Evolutionary conservation across 2,888 invertebrate genomes (phyloP).

Genomic region (Acrobasis repandana): DNA sequence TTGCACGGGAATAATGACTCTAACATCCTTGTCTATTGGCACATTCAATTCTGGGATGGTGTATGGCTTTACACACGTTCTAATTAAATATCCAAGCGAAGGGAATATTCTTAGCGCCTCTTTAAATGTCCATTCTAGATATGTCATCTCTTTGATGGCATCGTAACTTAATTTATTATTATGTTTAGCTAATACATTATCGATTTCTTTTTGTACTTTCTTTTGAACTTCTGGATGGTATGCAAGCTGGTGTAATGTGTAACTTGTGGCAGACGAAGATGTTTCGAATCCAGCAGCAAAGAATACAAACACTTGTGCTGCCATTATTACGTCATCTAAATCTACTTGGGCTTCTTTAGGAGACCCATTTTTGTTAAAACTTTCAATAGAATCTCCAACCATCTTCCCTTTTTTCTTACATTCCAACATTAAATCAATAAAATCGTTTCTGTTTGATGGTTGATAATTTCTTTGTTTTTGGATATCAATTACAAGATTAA

Average conservation of each 20-base stretch:
- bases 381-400: slow-evolving; percentile 35
- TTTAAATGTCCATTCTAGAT: slow-evolving; percentile 41
- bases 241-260: slow-evolving; percentile 44
- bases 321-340: slow-evolving; percentile 33
- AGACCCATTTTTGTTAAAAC: slow-evolving; percentile 32
- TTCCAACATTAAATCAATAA: slow-evolving; percentile 43
- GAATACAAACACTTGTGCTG: slow-evolving; percentile 43
- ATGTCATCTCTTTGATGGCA: slow-evolving; percentile 39
- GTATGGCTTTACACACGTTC: slow-evolving; percentile 23
- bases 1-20: slow-evolving; percentile 41
- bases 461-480: slow-evolving; percentile 34
- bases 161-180: slow-evolving; percentile 41
- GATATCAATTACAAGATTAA: slow-evolving; percentile 27
- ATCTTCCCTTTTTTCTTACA: slow-evolving; percentile 37
- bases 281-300: slow-evolving; percentile 46
- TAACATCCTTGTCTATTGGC: slow-evolving; percentile 36
- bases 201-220: slow-evolving; percentile 50
- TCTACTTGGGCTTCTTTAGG: slow-evolving; percentile 33
- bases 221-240: slow-evolving; percentile 49
- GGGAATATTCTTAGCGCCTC: slow-evolving; percentile 46
- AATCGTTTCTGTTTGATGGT: slow-evolving; percentile 41
- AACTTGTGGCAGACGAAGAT: slow-evolving; percentile 46
- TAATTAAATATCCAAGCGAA: slow-evolving; percentile 34
- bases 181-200: slow-evolving; percentile 38
- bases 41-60: slow-evolving; percentile 27